A percentile compares a stretch with the other conserved stretches of the same genome.
These are phyloP conservation scores for Dromas ardeola DNA, from an alignment of 2,113 vertebrate genomes.

Conservation along the genomic window DNA sequence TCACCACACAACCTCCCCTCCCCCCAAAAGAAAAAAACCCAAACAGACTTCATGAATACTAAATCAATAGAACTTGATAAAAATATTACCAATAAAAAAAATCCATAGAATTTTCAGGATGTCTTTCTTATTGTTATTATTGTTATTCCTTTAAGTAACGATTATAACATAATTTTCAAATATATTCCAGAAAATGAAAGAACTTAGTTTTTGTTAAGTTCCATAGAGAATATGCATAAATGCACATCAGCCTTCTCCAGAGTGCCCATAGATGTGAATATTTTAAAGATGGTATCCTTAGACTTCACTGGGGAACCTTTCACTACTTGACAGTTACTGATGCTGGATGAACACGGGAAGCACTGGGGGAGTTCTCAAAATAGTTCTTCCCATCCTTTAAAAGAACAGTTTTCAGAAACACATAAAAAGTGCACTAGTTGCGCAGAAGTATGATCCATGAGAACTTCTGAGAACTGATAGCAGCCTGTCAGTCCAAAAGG, in stretches of 20 bases:
- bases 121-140: background rate
- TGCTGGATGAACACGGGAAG: background rate
- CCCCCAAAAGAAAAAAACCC: background rate
- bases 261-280: background rate
- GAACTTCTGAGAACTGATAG: background rate
- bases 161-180: background rate
- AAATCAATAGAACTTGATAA: background rate
- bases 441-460: background rate
- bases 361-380: background rate
- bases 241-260: background rate
- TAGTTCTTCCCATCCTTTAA: background rate
- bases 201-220: background rate
- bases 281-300: background rate
- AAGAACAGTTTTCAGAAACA: background rate
- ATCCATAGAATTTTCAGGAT: background rate
- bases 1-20: background rate
- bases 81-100: background rate
- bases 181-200: background rate
- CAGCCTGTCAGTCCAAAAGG: background rate
- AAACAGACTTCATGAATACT: background rate
- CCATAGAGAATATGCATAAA: background rate
- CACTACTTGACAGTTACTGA: background rate
- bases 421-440: background rate
- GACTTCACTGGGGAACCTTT: background rate
- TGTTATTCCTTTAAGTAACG: background rate